Evolutionary conservation across 2,113 vertebrate genomes (phyloP), one percentile per base, ranked within the genome.

Genomic region (Crotalus viridis): DNA sequence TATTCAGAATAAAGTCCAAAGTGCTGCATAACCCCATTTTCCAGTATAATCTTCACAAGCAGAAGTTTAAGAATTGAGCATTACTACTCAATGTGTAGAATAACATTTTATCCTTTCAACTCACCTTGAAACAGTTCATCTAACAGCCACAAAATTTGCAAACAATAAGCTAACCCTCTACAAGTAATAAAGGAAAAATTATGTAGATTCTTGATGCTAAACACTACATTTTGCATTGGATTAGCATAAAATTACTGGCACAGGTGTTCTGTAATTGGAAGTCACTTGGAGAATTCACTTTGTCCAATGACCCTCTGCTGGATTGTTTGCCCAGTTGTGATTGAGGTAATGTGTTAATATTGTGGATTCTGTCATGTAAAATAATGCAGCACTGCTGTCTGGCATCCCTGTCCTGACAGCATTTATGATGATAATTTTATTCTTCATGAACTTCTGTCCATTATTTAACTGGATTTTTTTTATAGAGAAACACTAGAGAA

Each of bases 191-290:
- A 94, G 91, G 86, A 94, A 86, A 91, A 94, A 92, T 93, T 91
- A 91, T 55, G 43, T 74, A 92, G 85, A 59, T 0, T 0, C 17
- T 4, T 51, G 17, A 51, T 92, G 86, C 81, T 94, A 57, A 94
- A 85, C 10, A 1, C 89, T 89, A 9, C 22, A 46, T 94, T 95
- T 95, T 95, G 93, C 74, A 85, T 87, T 85, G 19, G 24, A 93
- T 94, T 95, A 93, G 15, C 88, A 88, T 88, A 48, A 94, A 94
- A 92, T 91, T 95, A 92, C 0, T 87, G n/a, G 74, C 90, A 94
- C 69, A 95, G 92, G 92, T 95, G 91, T 59, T 96, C 57, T 90
- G 39, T 92, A 96, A 96, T 91, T 93, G 90, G 22, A 92, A 91
- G 12, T 92, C 54, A 91, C 95, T 93, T 95, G 89, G 92, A 93